Percentiles rank a stretch among this genome's conserved stretches.
Conservation (phyloP, 2,888 invertebrate genomes). For the Lepidonotus clava region DNA sequence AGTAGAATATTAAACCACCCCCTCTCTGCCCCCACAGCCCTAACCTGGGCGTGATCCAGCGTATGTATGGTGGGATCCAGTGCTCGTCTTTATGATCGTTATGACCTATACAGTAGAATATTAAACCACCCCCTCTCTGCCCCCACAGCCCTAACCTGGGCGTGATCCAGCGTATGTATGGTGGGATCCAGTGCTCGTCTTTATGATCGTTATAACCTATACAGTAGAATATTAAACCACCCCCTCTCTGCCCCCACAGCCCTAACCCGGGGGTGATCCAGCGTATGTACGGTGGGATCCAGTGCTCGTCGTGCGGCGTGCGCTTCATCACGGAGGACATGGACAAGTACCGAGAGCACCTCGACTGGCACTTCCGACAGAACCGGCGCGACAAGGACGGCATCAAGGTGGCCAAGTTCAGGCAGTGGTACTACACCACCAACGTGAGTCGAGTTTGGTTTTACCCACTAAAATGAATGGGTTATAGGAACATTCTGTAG, state of each 20-base stretch:
- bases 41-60: too few species aligned
- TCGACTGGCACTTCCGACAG: constrained; percentile 98
- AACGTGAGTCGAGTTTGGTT: constrained; percentile 73
- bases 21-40: too few species aligned
- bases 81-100: too few species aligned
- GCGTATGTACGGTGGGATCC: constrained; percentile 90
- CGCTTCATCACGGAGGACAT: constrained; percentile 91
- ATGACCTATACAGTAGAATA: too few species aligned
- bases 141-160: too few species aligned
- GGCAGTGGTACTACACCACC: constrained; percentile 94
- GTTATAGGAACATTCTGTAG: too few species aligned
- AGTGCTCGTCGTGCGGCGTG: constrained; percentile 97
- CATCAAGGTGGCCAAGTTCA: constrained; percentile 87
- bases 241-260: too few species aligned
- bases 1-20: too few species aligned
- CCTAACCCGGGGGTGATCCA: constrained; percentile 87
- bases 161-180: constrained; percentile 86
- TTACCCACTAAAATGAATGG: neutral
- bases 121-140: too few species aligned
- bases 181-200: constrained; percentile 97
- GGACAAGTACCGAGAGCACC: constrained; percentile 92
- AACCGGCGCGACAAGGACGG: constrained; percentile 94
- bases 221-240: too few species aligned
- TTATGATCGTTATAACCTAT: too few species aligned
- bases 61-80: too few species aligned